These are phyloP conservation scores for Acanthosepion lycidas DNA, from an alignment of 2,888 invertebrate species.

Conservation along the genomic window DNA sequence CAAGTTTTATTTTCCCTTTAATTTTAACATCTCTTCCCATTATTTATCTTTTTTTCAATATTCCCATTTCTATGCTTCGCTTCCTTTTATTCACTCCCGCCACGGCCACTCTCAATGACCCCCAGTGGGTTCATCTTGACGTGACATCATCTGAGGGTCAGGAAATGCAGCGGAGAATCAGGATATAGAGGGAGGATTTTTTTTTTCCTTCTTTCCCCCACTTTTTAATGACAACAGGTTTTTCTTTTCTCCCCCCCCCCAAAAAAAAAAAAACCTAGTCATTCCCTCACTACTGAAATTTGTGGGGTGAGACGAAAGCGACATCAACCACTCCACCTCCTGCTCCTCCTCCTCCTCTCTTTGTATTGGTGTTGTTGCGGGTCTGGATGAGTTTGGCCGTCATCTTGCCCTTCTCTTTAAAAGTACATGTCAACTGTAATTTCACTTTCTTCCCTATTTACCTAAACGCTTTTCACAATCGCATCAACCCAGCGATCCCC, in stretches of 20 bases:
- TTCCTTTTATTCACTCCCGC: no score
- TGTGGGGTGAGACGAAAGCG: no score
- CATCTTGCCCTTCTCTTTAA: background rate
- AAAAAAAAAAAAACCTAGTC: no score
- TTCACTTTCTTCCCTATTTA: background rate
- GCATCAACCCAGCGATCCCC: background rate
- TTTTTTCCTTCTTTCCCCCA: background rate
- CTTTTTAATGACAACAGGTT: background rate
- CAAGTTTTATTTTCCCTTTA: no score
- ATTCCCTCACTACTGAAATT: no score
- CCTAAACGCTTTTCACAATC: background rate
- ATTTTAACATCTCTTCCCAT: no score
- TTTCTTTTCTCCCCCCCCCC: background rate
- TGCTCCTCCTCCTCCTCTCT: background rate
- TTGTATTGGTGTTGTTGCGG: no score
- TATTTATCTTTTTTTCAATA: no score
- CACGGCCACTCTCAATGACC: no score
- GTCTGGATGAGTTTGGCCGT: background rate
- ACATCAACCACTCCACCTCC: background rate
- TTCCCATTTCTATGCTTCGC: no score
- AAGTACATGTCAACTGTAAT: background rate
- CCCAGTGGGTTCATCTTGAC: no score
- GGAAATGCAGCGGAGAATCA: background rate
- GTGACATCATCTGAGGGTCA: no score
- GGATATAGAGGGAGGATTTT: background rate